Conservation (phyloP, 2,888 invertebrate genomes). For the Zygaena filipendulae region DNA sequence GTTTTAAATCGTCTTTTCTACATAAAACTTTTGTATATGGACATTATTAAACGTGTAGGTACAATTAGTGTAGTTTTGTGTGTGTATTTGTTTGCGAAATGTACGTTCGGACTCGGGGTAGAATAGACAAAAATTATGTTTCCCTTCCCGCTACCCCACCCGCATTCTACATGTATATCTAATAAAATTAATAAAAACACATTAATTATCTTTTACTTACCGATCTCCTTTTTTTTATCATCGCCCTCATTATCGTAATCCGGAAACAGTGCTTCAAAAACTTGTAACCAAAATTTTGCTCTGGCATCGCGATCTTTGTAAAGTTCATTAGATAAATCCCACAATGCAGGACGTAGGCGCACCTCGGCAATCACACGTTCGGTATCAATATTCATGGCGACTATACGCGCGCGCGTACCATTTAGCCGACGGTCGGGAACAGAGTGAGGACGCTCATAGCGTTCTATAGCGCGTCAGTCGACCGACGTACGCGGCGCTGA, state of each 20-base stretch:
- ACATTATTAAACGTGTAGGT: no score
- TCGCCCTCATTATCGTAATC: slow-evolving; percentile 3
- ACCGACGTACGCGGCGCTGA: slow-evolving; percentile 1
- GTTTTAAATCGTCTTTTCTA: no score
- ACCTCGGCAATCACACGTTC: slow-evolving; percentile 13
- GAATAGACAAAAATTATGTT: no score
- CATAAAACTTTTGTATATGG: no score
- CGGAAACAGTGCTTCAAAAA: slow-evolving; percentile 3
- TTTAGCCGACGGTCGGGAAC: no score
- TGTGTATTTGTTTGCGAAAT: slow-evolving; percentile 1
- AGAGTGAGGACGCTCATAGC: no score
- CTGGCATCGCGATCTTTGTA: slow-evolving; percentile 12
- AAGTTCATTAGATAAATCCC: slow-evolving; percentile 8
- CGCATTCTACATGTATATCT: no score
- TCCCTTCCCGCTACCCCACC: no score
- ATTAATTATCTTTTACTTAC: slow-evolving; percentile 4
- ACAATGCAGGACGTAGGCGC: slow-evolving; percentile 9
- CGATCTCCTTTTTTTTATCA: slow-evolving; percentile 3
- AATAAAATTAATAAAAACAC: slow-evolving; percentile 1
- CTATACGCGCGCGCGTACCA: no score
- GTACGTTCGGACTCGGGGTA: no score
- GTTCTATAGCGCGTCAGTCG: slow-evolving; percentile 2
- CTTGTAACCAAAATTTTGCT: slow-evolving; percentile 3
- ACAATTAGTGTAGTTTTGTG: no score
- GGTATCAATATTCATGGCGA: slow-evolving; percentile 10